Percentiles rank a stretch among this genome's conserved stretches.
Conservation (phyloP, 2,113 vertebrate species). For the Clarias magur region DNA sequence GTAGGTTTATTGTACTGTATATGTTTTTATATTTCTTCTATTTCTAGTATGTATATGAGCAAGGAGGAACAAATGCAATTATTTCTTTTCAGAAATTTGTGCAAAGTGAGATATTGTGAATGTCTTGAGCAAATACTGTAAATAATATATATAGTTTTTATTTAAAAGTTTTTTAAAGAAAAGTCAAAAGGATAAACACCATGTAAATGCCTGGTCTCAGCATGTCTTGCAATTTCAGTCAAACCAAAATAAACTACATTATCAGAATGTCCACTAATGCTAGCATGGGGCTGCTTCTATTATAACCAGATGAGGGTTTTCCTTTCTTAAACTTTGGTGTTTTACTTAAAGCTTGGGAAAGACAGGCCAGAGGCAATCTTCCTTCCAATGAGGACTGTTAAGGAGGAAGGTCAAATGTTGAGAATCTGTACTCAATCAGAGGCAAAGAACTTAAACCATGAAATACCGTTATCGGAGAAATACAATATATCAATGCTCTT, state of each 20-base stretch:
- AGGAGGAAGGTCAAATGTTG: constrained; percentile 74
- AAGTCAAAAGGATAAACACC: constrained; percentile 40
- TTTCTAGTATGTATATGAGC: not conserved
- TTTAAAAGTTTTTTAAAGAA: not conserved
- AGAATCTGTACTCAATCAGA: constrained; percentile 69
- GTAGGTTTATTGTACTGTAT: constrained; percentile 23
- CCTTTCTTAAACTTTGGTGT: constrained; percentile 60
- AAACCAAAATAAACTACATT: constrained; percentile 47
- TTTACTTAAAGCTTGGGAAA: constrained; percentile 59
- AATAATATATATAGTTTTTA: not conserved
- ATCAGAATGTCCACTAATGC: constrained; percentile 45
- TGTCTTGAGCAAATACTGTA: not conserved
- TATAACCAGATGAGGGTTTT: constrained; percentile 39
- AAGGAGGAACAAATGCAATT: not conserved
- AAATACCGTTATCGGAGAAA: constrained; percentile 68
- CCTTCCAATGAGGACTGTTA: constrained; percentile 75
- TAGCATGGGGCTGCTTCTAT: constrained; percentile 46
- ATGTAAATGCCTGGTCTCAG: constrained; percentile 39
- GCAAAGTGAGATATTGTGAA: not conserved
- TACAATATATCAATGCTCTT: constrained; percentile 66
- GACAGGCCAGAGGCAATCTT: constrained; percentile 62
- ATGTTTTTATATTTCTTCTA: not conserved
- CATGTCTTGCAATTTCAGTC: constrained; percentile 38
- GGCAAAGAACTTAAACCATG: constrained; percentile 73
- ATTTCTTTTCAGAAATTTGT: not conserved